Base-by-base conservation (phyloP, 1,140 invertebrate genomes). In the Heliconius congener region DNA sequence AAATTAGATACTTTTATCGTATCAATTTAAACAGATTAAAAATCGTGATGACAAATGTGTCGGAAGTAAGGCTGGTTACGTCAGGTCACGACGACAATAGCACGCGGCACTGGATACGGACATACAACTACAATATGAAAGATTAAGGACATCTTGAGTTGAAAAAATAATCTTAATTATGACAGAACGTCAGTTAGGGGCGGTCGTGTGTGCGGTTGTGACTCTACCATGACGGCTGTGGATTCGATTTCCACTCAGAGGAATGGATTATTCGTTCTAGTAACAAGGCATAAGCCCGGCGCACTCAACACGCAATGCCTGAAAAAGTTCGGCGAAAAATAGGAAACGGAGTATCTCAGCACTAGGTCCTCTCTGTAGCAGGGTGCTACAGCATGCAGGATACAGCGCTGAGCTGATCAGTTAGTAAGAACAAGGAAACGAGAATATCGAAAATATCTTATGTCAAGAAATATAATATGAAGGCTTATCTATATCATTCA, bases 41-140 rank as follows among this genome's bases (percentile, higher is more conserved):
- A 74, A 18, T 37, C 72, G 72, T 79, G 55, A 71, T 27, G 34
- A 71, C 46, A 57, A 71, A 60, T 57, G n/a, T 60, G 60, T 75
- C 78, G 78, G 78, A 79, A 79, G 74, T 23, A 71, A 74, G 1
- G 73, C 74, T 71, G 72, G 73, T 46, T 16, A 46, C 3, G 42
- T 16, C 13, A 46, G 3, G 42, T 80, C 78, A 80, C 74, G 78
- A 76, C 66, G 66, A 80, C 74, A 76, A 80, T 73, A 73, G 55
- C 60, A 79, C 16, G 27, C 37, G 73, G 74, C 46, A 60, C 18
- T 37, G 27, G 8, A 70, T 66, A 71, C 78, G 78, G 78, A 80
- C 76, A 74, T 79, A 34, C 66, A 39, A 52, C 42, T 55, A 34
- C 18, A 37, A 19, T 76, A 30, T 55, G 70, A 52, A 55, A 27